Evolutionary conservation across 2,888 invertebrate genomes (phyloP), one percentile per base, ranked within the genome.

Genomic region (Phengaris alcon): DNA sequence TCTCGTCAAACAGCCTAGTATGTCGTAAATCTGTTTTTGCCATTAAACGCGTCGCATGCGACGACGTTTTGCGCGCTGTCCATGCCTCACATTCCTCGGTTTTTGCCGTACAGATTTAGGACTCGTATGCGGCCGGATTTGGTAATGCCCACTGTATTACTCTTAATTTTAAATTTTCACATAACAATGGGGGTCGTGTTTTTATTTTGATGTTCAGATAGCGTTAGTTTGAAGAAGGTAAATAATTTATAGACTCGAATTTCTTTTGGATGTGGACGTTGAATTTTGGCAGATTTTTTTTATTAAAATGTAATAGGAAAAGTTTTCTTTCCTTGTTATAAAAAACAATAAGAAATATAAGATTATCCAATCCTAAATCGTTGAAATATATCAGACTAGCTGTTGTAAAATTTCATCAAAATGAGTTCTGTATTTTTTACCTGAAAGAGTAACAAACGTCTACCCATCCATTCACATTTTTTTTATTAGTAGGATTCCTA

Each of bases 91-190:
- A 48, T 69, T 69, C 69, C 69, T 48, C 69, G 13, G 69, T 48
- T 70, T 51, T 48, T 51, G 70, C 51, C 51, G 72, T 9, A 9
- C 12, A 35, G 22, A 72, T 72, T 72, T 72, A 72, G 72, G 72
- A 35, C 72, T 9, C 22, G 10, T 9, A 52, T 54, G 52, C 72
- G 54, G 6, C 13, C 72, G 54, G 51, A 54, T 72, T 72, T 52
- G 72, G 72, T 72, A 72, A 72, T 52, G 72, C 54, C 72, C 51
- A 54, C 22, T 35, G 35, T 72, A 72, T 44, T 54, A 54, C 51
- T 72, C 51, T 52, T 72, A 52, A 52, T 72, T 54, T 72, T 72
- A 72, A 72, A 72, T 72, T 72, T 72, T 64, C 64, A 35, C 64
- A 64, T 12, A 64, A 64, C 64, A 64, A 64, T 44, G 64, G 48